phyloP scores from a whole-genome alignment of 53 echinoderm and acorn worm genomes.

The Holothuria leucospilota region DNA sequence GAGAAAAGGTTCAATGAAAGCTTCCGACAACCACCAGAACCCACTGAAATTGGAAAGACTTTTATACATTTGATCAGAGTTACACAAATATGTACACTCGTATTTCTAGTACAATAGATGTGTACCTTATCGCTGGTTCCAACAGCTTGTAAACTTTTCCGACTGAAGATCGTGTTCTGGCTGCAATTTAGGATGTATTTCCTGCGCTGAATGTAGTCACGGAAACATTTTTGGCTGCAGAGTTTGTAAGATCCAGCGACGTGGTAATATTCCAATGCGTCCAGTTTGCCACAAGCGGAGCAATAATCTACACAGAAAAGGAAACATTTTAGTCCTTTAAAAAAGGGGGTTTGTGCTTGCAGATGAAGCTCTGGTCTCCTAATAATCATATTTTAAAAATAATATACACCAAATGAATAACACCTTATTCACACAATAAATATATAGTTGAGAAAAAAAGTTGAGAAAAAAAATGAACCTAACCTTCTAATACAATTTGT shows the following conservation, averaged over 20 bases:
- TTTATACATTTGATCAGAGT: neutral
- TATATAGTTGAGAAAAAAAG: too few species aligned
- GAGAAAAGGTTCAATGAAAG: too few species aligned
- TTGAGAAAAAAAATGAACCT: too few species aligned
- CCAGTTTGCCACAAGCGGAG: slow-evolving; percentile 9
- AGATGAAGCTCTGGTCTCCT: too few species aligned
- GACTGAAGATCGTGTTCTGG: neutral
- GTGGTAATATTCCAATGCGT: slow-evolving; percentile 28
- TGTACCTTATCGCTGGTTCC: neutral
- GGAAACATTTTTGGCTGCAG: slow-evolving; percentile 19
- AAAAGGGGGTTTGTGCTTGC: too few species aligned
- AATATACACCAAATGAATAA: too few species aligned
- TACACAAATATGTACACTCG: neutral
- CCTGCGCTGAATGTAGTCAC: slow-evolving; percentile 25
- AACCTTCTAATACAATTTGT: too few species aligned
- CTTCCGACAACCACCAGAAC: too few species aligned
- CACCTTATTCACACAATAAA: too few species aligned
- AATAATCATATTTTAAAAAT: too few species aligned
- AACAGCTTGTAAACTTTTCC: neutral
- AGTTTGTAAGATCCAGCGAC: slow-evolving; percentile 19
- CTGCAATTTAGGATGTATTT: neutral
- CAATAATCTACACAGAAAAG: neutral
- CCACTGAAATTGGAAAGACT: too few species aligned
- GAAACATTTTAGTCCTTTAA: too few species aligned
- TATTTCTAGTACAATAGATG: neutral